Evolutionary conservation across 2,113 vertebrate genomes (phyloP).

Genomic region (Oxyura jamaicensis): DNA sequence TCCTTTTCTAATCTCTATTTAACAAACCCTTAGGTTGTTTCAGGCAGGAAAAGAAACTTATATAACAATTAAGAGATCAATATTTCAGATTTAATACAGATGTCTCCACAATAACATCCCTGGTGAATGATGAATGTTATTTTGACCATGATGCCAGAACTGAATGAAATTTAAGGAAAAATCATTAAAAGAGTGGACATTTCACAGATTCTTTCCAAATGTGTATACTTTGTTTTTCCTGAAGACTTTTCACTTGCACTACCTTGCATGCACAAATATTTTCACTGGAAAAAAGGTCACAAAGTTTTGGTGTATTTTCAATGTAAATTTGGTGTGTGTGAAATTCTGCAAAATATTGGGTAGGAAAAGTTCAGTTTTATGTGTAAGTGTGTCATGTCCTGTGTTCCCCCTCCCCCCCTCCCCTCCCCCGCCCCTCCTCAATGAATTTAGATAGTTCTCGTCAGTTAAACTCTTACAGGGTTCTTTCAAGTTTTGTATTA

Average conservation of each 20-base stretch:
- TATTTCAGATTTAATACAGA: background rate
- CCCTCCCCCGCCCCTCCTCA: too few relatives aligned
- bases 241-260: background rate
- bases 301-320: background rate
- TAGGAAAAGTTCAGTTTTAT: background rate
- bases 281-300: background rate
- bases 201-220: background rate
- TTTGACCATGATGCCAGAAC: background rate
- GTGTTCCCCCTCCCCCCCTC: too few relatives aligned
- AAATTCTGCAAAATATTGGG: background rate
- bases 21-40: background rate
- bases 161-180: background rate
- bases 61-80: background rate
- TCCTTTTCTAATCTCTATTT: background rate
- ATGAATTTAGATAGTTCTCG: background rate
- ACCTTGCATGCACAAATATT: background rate
- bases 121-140: background rate
- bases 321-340: background rate
- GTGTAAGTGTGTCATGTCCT: too few relatives aligned
- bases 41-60: background rate
- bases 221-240: accelerated
- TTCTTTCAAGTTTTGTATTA: background rate
- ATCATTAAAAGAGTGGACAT: accelerated
- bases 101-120: background rate
- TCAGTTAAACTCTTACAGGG: background rate